These are phyloP conservation scores for Drosophila vallismaia DNA, from an alignment of 2,888 invertebrate species.

Conservation along the genomic window DNA sequence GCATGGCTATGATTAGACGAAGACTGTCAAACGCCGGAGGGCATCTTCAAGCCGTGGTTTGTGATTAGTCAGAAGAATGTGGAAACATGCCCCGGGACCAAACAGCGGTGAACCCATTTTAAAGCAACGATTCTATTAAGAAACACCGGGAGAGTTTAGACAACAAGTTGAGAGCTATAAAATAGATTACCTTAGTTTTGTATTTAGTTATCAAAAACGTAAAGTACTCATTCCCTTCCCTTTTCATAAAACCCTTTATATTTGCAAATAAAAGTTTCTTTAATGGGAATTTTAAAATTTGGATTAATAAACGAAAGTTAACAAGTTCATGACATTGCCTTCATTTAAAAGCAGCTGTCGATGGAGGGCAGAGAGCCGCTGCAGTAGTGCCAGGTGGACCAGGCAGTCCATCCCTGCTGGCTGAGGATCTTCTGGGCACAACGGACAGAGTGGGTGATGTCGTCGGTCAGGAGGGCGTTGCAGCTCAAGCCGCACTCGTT, in stretches of 20 bases:
- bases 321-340: not conserved
- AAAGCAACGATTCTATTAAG: constrained; percentile 1
- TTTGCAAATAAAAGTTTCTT: too few species aligned
- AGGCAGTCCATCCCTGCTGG: constrained; percentile 64
- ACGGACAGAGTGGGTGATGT: constrained; percentile 68
- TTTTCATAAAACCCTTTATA: too few species aligned
- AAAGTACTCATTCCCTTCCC: too few species aligned
- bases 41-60: constrained; percentile 12
- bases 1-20: constrained; percentile 20
- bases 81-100: constrained; percentile 1
- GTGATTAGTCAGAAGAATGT: constrained; percentile 33
- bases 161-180: not conserved
- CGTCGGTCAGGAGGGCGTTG: constrained; percentile 67
- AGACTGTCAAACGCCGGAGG: constrained; percentile 36
- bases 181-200: not conserved
- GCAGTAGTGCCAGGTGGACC: constrained; percentile 77
- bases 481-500: constrained; percentile 75
- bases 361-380: constrained; percentile 63
- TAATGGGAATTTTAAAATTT: not conserved
- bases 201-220: not conserved
- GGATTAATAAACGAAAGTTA: not conserved
- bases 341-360: constrained; percentile 12
- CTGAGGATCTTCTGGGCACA: constrained; percentile 65
- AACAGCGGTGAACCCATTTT: constrained; percentile 8
- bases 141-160: not conserved